Conservation (phyloP, 2,888 invertebrate species). For the Dinocampus coccinellae region DNA sequence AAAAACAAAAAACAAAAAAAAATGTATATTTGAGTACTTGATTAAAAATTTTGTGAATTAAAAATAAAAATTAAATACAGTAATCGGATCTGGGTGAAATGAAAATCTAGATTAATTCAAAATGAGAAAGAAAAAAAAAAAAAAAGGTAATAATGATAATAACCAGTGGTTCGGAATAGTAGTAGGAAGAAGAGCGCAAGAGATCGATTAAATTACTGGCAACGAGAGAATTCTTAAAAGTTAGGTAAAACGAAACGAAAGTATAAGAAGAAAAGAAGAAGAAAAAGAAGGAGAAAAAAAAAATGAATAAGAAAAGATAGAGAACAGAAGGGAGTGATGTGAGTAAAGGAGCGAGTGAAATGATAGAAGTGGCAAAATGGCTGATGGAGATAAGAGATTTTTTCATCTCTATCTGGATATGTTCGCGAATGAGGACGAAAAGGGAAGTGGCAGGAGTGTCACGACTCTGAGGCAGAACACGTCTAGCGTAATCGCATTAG, state of each 20-base stretch:
- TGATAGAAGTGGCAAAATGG: slow-evolving; percentile 10
- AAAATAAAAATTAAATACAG: neutral
- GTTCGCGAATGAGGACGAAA: neutral
- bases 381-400: slow-evolving; percentile 12
- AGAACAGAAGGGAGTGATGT: neutral
- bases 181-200: neutral
- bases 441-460: slow-evolving; percentile 25
- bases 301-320: neutral
- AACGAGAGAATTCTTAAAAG: neutral
- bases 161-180: neutral
- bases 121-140: neutral
- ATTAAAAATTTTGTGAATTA: neutral
- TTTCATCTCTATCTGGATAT: neutral
- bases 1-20: neutral
- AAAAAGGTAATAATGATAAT: neutral
- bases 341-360: neutral
- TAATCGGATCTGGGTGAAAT: neutral
- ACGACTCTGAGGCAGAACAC: slow-evolving; percentile 37
- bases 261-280: neutral
- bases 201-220: slow-evolving; percentile 14
- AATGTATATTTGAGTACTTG: neutral
- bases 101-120: neutral
- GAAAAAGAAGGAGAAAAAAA: neutral
- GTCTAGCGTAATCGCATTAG: slow-evolving; percentile 48
- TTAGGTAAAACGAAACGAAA: neutral